Percentiles rank a stretch among this genome's conserved stretches.
Evolutionary conservation across 2,888 invertebrate species (phyloP).

Genomic region (Xiphydria camelus): DNA sequence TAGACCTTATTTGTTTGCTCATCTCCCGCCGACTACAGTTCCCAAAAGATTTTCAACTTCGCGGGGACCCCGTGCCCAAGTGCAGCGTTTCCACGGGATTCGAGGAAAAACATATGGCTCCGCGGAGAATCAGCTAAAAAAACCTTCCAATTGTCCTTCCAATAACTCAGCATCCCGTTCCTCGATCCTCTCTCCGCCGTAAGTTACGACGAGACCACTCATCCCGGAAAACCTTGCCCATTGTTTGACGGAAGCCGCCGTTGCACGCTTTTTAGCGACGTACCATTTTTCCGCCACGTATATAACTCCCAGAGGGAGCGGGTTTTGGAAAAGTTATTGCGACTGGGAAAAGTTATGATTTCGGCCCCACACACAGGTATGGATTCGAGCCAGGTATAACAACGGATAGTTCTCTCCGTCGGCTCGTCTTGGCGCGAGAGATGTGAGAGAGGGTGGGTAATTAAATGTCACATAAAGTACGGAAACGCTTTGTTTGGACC

Average conservation of each 20-base stretch:
- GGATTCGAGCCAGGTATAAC: conserved; percentile 19
- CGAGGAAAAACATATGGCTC: too few relatives aligned
- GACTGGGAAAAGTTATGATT: neutral
- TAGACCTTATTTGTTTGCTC: too few relatives aligned
- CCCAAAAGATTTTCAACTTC: too few relatives aligned
- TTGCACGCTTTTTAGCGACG: conserved; percentile 20
- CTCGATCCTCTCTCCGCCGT: conserved; percentile 12
- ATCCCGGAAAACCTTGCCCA: conserved; percentile 18
- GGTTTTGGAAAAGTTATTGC: too few relatives aligned
- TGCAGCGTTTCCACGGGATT: too few relatives aligned
- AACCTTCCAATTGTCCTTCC: conserved; percentile 8
- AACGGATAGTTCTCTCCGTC: too few relatives aligned
- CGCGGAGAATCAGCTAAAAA: too few relatives aligned
- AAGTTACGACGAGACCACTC: conserved; percentile 32
- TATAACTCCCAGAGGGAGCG: conserved; percentile 39
- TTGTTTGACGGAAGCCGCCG: conserved; percentile 20
- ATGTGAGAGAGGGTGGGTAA: conserved; percentile 28
- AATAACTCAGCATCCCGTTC: conserved; percentile 8
- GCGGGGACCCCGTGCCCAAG: too few relatives aligned
- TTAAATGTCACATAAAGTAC: conserved; percentile 52
- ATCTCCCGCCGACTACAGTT: too few relatives aligned
- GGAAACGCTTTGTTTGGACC: conserved; percentile 38
- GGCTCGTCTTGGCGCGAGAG: too few relatives aligned
- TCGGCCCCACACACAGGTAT: conserved; percentile 1
- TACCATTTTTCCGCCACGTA: conserved; percentile 34